Base-by-base conservation (phyloP, 2,113 vertebrate species). In the Tragulus kanchil region DNA sequence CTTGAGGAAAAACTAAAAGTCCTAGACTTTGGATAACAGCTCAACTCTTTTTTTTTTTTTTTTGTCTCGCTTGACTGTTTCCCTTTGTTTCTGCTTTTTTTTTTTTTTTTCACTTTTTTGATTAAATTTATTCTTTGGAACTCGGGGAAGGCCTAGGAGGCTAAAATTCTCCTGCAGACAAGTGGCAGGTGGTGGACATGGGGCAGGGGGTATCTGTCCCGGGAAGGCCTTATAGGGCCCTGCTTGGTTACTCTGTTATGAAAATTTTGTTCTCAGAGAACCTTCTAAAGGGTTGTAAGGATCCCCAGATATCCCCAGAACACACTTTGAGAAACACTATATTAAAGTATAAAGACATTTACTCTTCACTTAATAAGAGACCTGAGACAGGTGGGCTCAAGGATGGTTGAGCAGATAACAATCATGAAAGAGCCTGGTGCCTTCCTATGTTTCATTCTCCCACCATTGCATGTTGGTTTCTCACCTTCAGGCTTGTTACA, bases 331-430 rank as follows among this genome's bases (percentile, higher is more conserved):
- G 48, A 82, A 64, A 62, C 6, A n/a, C 45, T 48, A 48, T 81
- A 56, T n/a, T 86, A 91, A 71, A 79, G 86, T 83, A n/a, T 71
- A 79, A 62, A 86, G 48, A 64, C n/a, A 48, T 36, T 71, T n/a
- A 71, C 73, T 48, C 48, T 73, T 81, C 62, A 56, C 26, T 50
- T 61, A 54, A 12, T 71, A 73, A 56, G 71, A 52, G 42, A 25
- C 45, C 61, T 69, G 36, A 67, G 50, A 42, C 59, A 67, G 45
- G 50, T 73, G 48, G 31, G 13, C n/a, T 73, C 73, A n/a, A 56
- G 48, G 11, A 87, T 81, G n/a, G 64, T 81, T 71, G 9, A 1
- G 17, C 52, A 85, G 45, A 62, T 61, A 52, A 14, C 28, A 58
- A 58, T 59, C 59, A 12, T 26, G 6, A 14, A 59, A 79, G 12